A percentile compares a stretch with the other conserved stretches of the same genome.
Evolutionary conservation across 2,797 vertebrate species (phyloP).

Genomic region (Philypnodon macrostomus): DNA sequence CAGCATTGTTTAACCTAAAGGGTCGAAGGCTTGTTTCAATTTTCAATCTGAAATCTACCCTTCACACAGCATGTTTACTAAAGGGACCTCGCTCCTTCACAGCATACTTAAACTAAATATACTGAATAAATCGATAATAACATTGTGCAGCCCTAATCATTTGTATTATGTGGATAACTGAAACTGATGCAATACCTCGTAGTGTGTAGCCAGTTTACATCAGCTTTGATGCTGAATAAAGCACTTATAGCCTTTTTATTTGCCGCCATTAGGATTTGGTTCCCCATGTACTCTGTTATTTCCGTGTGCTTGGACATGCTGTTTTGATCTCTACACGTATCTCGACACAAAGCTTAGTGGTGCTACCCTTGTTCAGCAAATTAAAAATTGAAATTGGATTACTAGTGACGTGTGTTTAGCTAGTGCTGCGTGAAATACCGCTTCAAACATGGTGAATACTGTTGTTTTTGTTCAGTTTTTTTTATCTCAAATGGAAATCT

Average conservation of each 20-base stretch:
- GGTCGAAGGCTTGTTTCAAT: conserved; percentile 23
- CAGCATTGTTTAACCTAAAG: conserved; percentile 31
- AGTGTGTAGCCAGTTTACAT: conserved; percentile 5
- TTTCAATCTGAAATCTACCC: conserved; percentile 27
- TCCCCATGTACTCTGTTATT: conserved; percentile 4
- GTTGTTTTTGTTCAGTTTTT: too few species aligned
- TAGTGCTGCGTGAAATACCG: too few species aligned
- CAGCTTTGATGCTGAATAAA: conserved; percentile 58
- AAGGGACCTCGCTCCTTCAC: background rate
- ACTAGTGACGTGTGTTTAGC: too few species aligned
- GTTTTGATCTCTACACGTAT: conserved; percentile 35
- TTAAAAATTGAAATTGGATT: background rate
- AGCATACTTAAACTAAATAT: too few species aligned
- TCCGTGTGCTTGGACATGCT: conserved; percentile 10
- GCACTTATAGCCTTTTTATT: conserved; percentile 39
- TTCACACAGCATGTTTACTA: conserved; percentile 7
- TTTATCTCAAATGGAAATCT: too few species aligned
- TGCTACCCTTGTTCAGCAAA: background rate
- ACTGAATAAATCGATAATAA: too few species aligned
- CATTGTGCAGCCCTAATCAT: too few species aligned
- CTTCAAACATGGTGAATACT: too few species aligned
- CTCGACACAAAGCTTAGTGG: background rate
- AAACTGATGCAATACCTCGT: too few species aligned
- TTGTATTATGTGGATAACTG: background rate
- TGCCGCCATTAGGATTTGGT: conserved; percentile 14